A percentile compares a stretch with the other conserved stretches of the same genome.
Evolutionary conservation across 92 coral and sea anemone genomes (phyloP).

Genomic region (Siderastrea radians): DNA sequence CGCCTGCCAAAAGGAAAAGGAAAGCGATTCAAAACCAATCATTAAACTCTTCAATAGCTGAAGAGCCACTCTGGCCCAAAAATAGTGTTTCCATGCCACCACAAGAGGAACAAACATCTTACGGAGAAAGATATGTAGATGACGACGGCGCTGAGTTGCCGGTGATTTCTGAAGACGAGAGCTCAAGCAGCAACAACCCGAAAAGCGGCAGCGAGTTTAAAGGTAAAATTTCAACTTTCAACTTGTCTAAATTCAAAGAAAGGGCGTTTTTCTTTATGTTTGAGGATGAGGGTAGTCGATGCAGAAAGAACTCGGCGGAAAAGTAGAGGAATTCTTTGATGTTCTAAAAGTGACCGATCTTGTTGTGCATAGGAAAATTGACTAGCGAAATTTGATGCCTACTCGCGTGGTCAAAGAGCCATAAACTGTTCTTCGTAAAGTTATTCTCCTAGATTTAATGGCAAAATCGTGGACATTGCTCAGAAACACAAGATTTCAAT

Average conservation of each 20-base stretch:
- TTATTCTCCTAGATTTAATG: slow-evolving; percentile 20
- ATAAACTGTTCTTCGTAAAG: slow-evolving; percentile 24
- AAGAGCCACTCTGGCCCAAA: slow-evolving; percentile 34
- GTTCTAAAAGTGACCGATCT: slow-evolving; percentile 34
- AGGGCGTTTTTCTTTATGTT: slow-evolving; percentile 38
- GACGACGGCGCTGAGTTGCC: neutral
- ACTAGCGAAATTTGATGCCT: slow-evolving; percentile 5
- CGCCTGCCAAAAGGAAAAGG: slow-evolving; percentile 26
- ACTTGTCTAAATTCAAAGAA: slow-evolving; percentile 26
- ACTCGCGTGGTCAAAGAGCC: slow-evolving; percentile 52
- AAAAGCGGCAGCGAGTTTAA: slow-evolving; percentile 18
- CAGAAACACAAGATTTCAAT: slow-evolving; percentile 15
- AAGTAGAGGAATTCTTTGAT: slow-evolving; percentile 46
- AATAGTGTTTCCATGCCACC: neutral
- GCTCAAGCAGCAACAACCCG: slow-evolving; percentile 7
- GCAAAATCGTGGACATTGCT: neutral
- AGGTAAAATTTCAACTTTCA: slow-evolving; percentile 43
- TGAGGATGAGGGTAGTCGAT: slow-evolving; percentile 22
- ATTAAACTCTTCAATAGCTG: slow-evolving; percentile 24
- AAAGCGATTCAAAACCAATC: neutral
- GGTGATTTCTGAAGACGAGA: neutral
- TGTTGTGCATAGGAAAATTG: slow-evolving; percentile 17
- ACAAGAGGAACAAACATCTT: neutral
- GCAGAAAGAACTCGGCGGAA: slow-evolving; percentile 45
- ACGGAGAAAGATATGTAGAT: neutral